Evolutionary conservation across 2,113 vertebrate species (phyloP).

Genomic region (Xerus inauris): DNA sequence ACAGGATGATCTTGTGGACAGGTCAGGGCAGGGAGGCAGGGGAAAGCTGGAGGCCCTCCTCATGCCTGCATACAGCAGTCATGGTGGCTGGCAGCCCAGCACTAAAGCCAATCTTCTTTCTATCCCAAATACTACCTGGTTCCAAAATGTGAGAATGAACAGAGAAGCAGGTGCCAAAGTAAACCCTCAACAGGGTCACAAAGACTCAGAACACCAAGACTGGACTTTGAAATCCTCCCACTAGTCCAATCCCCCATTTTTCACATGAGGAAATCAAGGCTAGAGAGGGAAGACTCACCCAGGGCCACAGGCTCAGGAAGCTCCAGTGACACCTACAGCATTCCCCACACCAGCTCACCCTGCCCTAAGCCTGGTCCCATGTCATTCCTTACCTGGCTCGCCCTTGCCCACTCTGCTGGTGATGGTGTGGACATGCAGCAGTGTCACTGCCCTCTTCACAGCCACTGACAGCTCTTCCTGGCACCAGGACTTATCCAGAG

Average conservation of each 20-base stretch:
- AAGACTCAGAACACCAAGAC: not conserved
- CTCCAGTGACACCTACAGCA: not conserved
- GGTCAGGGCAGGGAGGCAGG: accelerated
- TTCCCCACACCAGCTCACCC: not conserved
- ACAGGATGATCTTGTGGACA: not conserved
- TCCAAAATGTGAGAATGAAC: not conserved
- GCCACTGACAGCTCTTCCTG: constrained; percentile 94
- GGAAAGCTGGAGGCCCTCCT: not conserved
- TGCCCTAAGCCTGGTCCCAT: accelerated
- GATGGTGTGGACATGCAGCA: constrained; percentile 92
- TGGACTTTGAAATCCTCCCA: constrained; percentile 10
- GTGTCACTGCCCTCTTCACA: constrained; percentile 89
- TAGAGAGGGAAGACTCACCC: not conserved
- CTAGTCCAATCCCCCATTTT: not conserved
- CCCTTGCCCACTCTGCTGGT: constrained; percentile 88
- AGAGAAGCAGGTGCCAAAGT: not conserved
- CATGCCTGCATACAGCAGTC: not conserved
- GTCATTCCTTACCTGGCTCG: constrained; percentile 83
- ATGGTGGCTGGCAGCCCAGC: not conserved
- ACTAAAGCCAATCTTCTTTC: not conserved
- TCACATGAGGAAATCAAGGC: not conserved
- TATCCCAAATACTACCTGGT: not conserved
- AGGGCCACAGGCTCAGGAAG: not conserved
- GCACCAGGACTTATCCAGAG: constrained; percentile 93
- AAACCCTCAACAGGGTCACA: not conserved